Evolutionary conservation across 2,888 invertebrate genomes (phyloP).

Genomic region (Ennomos erosarius): DNA sequence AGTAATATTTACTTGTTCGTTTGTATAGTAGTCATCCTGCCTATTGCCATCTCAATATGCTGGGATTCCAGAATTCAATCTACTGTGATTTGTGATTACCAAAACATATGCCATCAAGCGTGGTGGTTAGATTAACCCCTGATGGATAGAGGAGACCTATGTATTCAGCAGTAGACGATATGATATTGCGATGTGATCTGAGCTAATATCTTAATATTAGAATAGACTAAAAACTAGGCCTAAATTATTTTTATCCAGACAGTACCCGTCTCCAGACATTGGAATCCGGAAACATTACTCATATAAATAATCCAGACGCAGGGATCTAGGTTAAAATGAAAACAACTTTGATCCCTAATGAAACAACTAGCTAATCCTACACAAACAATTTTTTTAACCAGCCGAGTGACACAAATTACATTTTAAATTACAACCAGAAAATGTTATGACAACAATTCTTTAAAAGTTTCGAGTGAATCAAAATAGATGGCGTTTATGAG

Average conservation of each 20-base stretch:
- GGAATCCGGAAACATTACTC: constrained; percentile 24
- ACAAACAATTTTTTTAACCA: constrained; percentile 5
- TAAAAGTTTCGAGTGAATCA: constrained; percentile 48
- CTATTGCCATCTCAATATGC: too few relatives aligned
- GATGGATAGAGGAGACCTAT: too few relatives aligned
- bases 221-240: too few relatives aligned
- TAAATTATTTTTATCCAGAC: neutral
- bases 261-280: constrained; percentile 4
- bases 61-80: too few relatives aligned
- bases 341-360: constrained; percentile 7
- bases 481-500: constrained; percentile 82
- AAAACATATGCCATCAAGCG: too few relatives aligned
- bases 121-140: too few relatives aligned
- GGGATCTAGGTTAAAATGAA: constrained; percentile 16
- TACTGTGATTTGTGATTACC: too few relatives aligned
- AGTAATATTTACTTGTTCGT: too few relatives aligned
- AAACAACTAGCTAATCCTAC: constrained; percentile 10
- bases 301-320: constrained; percentile 20
- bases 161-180: too few relatives aligned
- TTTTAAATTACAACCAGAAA: constrained; percentile 20
- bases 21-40: too few relatives aligned
- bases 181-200: too few relatives aligned
- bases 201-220: too few relatives aligned
- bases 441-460: constrained; percentile 23
- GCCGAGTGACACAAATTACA: constrained; percentile 31